Evolutionary conservation across 2,888 invertebrate species (phyloP).

Genomic region (Cephus pulcher): DNA sequence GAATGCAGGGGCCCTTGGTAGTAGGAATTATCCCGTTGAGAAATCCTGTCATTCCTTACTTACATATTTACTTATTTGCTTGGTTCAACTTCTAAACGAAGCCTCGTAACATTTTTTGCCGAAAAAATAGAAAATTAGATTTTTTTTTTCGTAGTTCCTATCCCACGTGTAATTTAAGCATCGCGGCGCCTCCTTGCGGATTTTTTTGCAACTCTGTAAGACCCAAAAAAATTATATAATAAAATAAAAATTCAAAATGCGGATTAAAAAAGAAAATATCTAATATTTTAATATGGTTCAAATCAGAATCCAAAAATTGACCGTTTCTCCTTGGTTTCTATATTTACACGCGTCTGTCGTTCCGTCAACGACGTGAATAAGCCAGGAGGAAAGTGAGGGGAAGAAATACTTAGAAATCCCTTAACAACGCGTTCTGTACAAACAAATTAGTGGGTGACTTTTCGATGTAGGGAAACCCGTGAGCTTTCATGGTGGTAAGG

Average conservation of each 20-base stretch:
- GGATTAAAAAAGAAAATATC: background rate
- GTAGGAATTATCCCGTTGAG: no score
- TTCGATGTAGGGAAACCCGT: slow-evolving; percentile 20
- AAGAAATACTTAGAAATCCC: slow-evolving; percentile 26
- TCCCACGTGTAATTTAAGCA: no score
- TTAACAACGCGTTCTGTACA: slow-evolving; percentile 36
- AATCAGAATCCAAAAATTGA: slow-evolving; percentile 20
- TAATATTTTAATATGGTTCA: background rate
- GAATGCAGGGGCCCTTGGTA: no score
- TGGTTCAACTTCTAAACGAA: no score
- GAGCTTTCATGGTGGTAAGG: background rate
- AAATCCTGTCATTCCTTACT: no score
- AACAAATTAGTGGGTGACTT: slow-evolving; percentile 45
- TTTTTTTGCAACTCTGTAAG: no score
- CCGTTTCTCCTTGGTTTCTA: slow-evolving; percentile 29
- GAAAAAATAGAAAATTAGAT: no score
- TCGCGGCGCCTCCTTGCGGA: no score
- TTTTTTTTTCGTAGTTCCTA: no score
- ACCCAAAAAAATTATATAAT: no score
- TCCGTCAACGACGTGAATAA: slow-evolving; percentile 12
- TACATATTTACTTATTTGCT: no score
- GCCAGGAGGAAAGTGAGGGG: background rate
- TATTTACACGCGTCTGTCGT: slow-evolving; percentile 30
- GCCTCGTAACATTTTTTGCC: no score
- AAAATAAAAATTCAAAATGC: background rate